Evolutionary conservation across 2,888 invertebrate genomes (phyloP).

Genomic region (Lithophane ornitopus): DNA sequence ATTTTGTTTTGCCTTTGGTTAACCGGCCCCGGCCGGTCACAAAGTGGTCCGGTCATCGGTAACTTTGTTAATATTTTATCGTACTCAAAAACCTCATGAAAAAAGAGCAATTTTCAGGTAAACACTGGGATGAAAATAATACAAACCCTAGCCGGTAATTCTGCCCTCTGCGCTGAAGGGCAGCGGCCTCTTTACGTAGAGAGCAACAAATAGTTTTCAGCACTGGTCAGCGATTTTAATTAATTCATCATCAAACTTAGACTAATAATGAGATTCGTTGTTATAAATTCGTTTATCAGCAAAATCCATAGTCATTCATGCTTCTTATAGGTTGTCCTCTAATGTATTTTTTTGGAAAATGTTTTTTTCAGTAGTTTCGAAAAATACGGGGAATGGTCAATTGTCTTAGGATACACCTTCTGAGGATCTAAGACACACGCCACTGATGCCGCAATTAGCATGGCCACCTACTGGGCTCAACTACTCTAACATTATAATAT

Average conservation of each 20-base stretch:
- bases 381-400: too few relatives aligned
- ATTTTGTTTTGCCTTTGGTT: slow-evolving; percentile 43
- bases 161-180: neutral
- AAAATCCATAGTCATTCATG: neutral
- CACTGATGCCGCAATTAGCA: neutral
- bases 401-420: too few relatives aligned
- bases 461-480: neutral
- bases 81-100: neutral
- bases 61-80: neutral
- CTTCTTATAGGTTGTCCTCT: too few relatives aligned
- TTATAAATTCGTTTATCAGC: neutral
- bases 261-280: neutral
- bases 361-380: too few relatives aligned
- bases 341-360: too few relatives aligned
- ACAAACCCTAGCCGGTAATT: neutral
- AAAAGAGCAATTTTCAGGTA: neutral
- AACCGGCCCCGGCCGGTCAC: neutral
- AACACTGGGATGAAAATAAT: neutral
- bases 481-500: neutral
- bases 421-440: too few relatives aligned
- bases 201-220: too few relatives aligned
- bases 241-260: neutral
- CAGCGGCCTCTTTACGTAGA: neutral
- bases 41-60: neutral
- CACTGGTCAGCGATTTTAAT: too few relatives aligned